Evolutionary conservation across 2,888 invertebrate species (phyloP).

Genomic region (Sussaba pulchella): DNA sequence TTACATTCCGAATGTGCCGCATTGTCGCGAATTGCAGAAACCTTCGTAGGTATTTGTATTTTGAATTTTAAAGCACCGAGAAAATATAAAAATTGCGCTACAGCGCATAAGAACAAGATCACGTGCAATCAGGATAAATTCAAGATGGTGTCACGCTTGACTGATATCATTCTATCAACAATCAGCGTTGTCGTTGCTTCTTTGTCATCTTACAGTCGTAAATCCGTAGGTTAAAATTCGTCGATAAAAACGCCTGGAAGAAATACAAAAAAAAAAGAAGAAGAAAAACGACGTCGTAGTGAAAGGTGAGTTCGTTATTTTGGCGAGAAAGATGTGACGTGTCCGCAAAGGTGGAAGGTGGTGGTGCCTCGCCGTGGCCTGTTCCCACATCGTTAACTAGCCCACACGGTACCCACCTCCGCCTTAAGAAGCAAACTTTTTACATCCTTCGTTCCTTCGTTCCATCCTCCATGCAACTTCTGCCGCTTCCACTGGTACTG

Average conservation of each 20-base stretch:
- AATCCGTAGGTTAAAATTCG: no score
- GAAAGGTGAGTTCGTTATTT: slow-evolving; percentile 15
- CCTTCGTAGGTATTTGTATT: not conserved
- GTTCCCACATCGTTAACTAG: slow-evolving; percentile 64
- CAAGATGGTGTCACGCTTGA: not conserved
- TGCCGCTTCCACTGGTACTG: slow-evolving; percentile 18
- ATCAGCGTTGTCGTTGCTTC: slow-evolving; percentile 36
- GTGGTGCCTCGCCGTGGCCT: slow-evolving; percentile 39
- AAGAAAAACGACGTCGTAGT: not conserved
- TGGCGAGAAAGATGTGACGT: slow-evolving; percentile 25
- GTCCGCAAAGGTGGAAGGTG: slow-evolving; percentile 34
- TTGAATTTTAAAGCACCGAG: not conserved
- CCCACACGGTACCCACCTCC: slow-evolving; percentile 52
- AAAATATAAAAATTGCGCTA: not conserved
- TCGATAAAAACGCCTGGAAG: not conserved
- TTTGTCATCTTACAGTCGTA: no score
- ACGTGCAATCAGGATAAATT: slow-evolving; percentile 47
- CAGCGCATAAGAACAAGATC: not conserved
- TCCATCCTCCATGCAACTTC: slow-evolving; percentile 4
- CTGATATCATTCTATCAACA: slow-evolving; percentile 39
- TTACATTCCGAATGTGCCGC: not conserved
- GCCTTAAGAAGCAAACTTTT: slow-evolving; percentile 54
- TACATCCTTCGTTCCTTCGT: slow-evolving; percentile 46
- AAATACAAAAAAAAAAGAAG: slow-evolving; percentile 6
- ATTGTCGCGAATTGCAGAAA: not conserved